Evolutionary conservation across 2,113 vertebrate genomes (phyloP).

Genomic region (Nothoprocta pentlandii): DNA sequence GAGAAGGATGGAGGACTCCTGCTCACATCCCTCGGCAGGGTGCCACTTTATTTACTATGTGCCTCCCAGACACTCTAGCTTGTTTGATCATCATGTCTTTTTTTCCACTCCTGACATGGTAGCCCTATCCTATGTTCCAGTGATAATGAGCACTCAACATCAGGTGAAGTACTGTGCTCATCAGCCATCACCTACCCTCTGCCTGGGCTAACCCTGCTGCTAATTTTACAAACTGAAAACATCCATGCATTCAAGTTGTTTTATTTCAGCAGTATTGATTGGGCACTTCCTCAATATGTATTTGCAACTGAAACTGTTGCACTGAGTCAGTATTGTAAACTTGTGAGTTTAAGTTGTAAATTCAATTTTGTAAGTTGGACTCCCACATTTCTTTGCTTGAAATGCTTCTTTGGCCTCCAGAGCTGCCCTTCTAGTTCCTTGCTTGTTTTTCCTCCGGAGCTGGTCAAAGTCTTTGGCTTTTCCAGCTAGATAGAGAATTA

Average conservation of each 20-base stretch:
- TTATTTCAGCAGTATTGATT: not conserved
- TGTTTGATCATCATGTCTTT: not conserved
- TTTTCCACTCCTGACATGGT: accelerated
- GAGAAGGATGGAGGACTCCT: not conserved
- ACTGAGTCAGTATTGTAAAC: not conserved
- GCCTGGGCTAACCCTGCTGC: not conserved
- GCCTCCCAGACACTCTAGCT: not conserved
- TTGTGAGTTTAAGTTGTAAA: not conserved
- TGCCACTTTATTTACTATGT: not conserved
- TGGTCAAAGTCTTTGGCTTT: slow-evolving; percentile 32
- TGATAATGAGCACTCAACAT: not conserved
- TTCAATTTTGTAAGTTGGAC: not conserved
- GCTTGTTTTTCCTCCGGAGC: slow-evolving; percentile 20
- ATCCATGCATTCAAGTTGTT: not conserved
- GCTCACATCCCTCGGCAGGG: not conserved
- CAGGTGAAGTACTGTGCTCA: not conserved
- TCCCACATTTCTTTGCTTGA: slow-evolving; percentile 9
- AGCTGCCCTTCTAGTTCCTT: slow-evolving; percentile 12
- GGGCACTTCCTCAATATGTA: not conserved
- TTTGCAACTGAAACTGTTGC: not conserved
- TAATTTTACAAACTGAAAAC: slow-evolving; percentile 10
- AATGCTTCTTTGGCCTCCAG: slow-evolving; percentile 20
- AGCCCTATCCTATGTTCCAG: not conserved
- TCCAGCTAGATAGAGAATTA: slow-evolving; percentile 14
- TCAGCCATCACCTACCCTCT: not conserved